Base-by-base conservation (phyloP, 2,797 vertebrate genomes). In the Okamejei kenojei region DNA sequence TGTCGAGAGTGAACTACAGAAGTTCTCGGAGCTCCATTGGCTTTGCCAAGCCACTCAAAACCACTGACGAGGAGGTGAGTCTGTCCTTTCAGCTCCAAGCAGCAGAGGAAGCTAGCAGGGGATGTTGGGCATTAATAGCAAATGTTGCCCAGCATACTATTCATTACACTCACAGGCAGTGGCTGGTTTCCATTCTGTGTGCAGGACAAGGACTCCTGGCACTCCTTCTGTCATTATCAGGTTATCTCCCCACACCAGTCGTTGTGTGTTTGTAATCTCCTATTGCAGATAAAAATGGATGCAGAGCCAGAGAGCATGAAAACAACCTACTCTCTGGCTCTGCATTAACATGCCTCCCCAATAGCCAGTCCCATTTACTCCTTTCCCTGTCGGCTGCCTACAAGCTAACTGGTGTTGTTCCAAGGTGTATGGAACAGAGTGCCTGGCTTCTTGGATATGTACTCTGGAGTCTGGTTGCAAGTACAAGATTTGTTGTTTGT, bases 21-120 rank as follows among this genome's bases (percentile, higher is more conserved):
- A 97, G 94, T 96, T 99, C 95, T 96, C 97, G 3, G 97, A 98
- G 93, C 97, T 99, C 95, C 97, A 98, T 95, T 99, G 98, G 98
- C 97, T 99, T 96, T 97, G 96, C 78, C 97, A 97, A 0, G 95
- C 98, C 93, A 96, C 98, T 95, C 96, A 97, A 94, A n/a, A 96
- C 97, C 19, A 93, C 96, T 0, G 97, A 98, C 61, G 98, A 98
- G 98, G 98, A 98, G 86, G 88, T 91, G 65, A 29, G 88, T 45
- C 8, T 26, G 38, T 74, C 32, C 45, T 6, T 91, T 45, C 88
- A 26, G n/a, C 32, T 23, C 35, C 10, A 35, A 21, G 73, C 88
- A 63, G 6, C 82, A 15, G 11, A 63, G 29, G 82, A 19, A 86
- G 5, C 29, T 61, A 65, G 26, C 17, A 5, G 23, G 10, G 10